These are phyloP conservation scores for Euproctis similis DNA, from an alignment of 2,888 invertebrate species.

Conservation along the genomic window DNA sequence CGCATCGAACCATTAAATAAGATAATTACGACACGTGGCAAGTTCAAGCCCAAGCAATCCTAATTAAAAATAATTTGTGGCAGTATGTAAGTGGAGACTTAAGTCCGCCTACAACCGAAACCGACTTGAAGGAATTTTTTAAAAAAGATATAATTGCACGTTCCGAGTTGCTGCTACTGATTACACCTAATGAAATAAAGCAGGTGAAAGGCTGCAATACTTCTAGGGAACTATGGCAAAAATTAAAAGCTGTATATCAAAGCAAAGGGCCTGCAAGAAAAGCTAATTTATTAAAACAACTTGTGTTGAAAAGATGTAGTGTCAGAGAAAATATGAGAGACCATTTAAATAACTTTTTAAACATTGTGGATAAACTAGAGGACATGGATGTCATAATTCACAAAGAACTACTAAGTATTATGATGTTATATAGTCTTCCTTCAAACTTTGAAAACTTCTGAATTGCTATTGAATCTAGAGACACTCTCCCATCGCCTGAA, in stretches of 20 bases:
- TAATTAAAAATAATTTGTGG: not conserved
- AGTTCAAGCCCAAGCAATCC: not conserved
- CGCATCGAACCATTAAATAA: no score
- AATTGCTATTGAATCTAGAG: conserved; percentile 9
- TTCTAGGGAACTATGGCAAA: conserved; percentile 2
- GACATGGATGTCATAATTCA: no score
- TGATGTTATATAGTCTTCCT: conserved; percentile 10
- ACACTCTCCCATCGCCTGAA: conserved; percentile 8
- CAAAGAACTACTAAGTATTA: conserved; percentile 7
- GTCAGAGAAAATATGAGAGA: no score
- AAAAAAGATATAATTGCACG: not conserved
- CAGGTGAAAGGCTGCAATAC: not conserved
- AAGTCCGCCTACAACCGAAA: not conserved
- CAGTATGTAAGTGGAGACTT: not conserved
- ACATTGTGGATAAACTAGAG: no score
- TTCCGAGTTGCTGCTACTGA: not conserved
- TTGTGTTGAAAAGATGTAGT: not conserved
- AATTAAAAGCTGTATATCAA: conserved; percentile 1
- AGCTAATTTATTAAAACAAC: no score
- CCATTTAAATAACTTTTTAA: no score
- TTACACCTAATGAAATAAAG: not conserved
- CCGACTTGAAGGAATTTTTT: not conserved
- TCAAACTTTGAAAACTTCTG: conserved; percentile 8
- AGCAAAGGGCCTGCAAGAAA: conserved; percentile 1
- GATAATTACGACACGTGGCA: conserved; percentile 1